Evolutionary conservation across 2,797 vertebrate species (phyloP), one percentile per base, ranked within the genome.

Genomic region (Lindbergichthys nudifrons): DNA sequence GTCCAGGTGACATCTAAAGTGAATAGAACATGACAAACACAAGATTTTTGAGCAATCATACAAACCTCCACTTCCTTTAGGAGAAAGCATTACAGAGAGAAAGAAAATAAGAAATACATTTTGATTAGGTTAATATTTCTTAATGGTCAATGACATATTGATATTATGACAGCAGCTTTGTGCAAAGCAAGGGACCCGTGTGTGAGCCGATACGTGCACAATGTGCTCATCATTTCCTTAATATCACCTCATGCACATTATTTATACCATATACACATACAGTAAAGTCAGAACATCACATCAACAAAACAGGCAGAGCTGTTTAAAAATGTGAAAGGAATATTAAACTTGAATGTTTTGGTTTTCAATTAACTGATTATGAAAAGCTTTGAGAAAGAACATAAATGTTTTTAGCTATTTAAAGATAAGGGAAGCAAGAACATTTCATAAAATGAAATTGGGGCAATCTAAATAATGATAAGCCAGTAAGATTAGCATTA

Each of bases 21-120:
- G 67, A 63, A 36, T 45, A 70, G 80, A 51, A 57, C 48, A 73
- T 52, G 65, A 60, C 32, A 77, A 45, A 64, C 61, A 45, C 19
- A 36, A 43, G 56, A 64, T 15, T 3, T 76, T 63, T 39, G 75
- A 62, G 46, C 60, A 63, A 39, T 50, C 30, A 80, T 97, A 99
- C 97, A 94, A 96, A 99, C 97, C 97, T 99, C 97, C 65, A 99
- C 97, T 94, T 99, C 97, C 97, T 99, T 94, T 65, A 92, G 89
- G 77, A 93, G 95, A 95, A 94, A 95, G 96, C 93, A 93, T 93
- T 87, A 92, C 79, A 87, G 74, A 90, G 79, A 93, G 91, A 92
- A 91, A 92, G 63, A 87, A 65, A 88, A 84, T 39, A 65, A 79
- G 18, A 50, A 73, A 77, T 84, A 85, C n/a, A 75, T 79, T 78